Conservation (phyloP, 2,113 vertebrate species). For the Euleptes europaea region DNA sequence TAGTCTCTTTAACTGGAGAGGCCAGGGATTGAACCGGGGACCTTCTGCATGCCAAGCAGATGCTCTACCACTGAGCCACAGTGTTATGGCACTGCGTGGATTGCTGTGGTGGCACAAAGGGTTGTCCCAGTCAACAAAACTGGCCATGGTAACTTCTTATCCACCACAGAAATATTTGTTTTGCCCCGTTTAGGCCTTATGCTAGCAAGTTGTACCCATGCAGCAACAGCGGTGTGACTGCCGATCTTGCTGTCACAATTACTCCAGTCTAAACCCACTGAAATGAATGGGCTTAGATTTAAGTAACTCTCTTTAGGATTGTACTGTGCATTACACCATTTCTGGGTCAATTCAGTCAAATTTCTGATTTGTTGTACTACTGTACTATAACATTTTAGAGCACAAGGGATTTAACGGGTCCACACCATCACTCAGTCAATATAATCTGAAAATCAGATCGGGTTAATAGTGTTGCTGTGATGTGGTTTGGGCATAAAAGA, state of each 20-base stretch:
- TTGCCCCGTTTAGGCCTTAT: not conserved
- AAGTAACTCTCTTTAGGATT: no score
- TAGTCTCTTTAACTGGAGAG: no score
- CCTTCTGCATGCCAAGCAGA: no score
- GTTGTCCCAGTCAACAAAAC: not conserved
- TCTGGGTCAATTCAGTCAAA: not conserved
- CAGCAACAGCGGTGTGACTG: not conserved
- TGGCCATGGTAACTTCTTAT: not conserved
- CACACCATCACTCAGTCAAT: not conserved
- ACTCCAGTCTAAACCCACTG: no score
- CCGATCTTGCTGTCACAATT: no score
- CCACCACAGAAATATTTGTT: not conserved
- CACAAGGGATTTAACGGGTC: no score
- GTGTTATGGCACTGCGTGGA: no score
- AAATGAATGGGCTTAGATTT: no score
- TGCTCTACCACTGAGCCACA: no score
- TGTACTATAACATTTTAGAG: not conserved
- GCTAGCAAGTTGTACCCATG: not conserved
- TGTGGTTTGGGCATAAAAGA: not conserved
- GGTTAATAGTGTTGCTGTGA: not conserved
- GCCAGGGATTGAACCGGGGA: no score
- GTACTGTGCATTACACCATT: not conserved
- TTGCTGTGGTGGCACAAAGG: not conserved
- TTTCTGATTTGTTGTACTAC: not conserved
- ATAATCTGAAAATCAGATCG: not conserved